These are phyloP conservation scores for Microtus richardsoni DNA, from an alignment of 2,113 vertebrate genomes.

Conservation along the genomic window DNA sequence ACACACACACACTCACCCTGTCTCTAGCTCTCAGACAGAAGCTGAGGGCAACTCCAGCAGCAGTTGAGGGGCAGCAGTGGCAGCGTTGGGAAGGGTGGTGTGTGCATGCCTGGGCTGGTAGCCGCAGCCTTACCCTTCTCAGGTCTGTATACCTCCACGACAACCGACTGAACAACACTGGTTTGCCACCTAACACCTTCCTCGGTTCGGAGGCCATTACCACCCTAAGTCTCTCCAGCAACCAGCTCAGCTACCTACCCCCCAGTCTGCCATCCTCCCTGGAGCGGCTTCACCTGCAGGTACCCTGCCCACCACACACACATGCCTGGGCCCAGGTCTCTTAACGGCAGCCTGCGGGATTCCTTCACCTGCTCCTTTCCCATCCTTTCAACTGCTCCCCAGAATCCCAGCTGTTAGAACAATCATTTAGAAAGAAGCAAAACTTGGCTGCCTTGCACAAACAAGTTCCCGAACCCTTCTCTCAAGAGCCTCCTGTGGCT, in stretches of 20 bases:
- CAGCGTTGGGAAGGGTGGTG: background rate
- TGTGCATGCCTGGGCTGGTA: background rate
- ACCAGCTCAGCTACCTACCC: slow-evolving; percentile 80
- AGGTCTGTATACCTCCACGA: slow-evolving; percentile 86
- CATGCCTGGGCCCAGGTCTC: rapidly evolving
- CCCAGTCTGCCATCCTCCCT: slow-evolving; percentile 79
- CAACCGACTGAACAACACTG: slow-evolving; percentile 81
- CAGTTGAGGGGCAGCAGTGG: background rate
- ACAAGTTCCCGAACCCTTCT: background rate
- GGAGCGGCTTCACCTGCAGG: slow-evolving; percentile 83
- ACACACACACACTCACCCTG: background rate
- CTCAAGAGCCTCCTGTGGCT: background rate
- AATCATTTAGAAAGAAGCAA: background rate
- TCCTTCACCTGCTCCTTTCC: background rate
- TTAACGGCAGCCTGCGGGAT: background rate
- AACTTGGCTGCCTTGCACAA: background rate
- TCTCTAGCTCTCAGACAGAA: background rate
- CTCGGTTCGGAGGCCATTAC: slow-evolving; percentile 74
- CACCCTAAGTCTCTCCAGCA: slow-evolving; percentile 84
- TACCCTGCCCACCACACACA: background rate
- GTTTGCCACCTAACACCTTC: slow-evolving; percentile 80
- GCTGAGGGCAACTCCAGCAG: background rate
- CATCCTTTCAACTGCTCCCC: background rate
- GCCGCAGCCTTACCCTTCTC: slow-evolving; percentile 40
- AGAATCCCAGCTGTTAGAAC: background rate